These are phyloP conservation scores for Coelopa pilipes DNA, from an alignment of 2,888 invertebrate species.

Conservation along the genomic window DNA sequence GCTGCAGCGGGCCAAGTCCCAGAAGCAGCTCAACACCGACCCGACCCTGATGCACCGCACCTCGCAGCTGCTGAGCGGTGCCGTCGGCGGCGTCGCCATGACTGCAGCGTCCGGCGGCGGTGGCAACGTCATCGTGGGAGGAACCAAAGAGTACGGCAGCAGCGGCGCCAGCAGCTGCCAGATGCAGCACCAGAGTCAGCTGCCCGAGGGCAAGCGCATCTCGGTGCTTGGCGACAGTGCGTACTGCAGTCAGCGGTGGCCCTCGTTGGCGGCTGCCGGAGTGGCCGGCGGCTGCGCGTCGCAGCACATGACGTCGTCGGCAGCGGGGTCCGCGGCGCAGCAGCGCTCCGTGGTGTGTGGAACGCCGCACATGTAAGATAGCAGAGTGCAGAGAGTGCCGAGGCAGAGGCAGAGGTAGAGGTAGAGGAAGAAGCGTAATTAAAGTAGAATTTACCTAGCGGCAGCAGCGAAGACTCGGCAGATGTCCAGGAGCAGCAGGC, in stretches of 20 bases:
- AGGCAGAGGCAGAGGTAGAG: no score
- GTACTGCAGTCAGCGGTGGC: constrained; percentile 67
- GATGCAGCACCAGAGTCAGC: constrained; percentile 32
- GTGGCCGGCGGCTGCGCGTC: constrained; percentile 58
- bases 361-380: constrained; percentile 65
- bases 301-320: constrained; percentile 54
- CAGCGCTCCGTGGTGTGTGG: constrained; percentile 64
- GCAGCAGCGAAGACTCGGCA: background rate
- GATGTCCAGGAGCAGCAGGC: background rate
- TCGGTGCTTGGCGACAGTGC: constrained; percentile 66
- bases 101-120: constrained; percentile 7
- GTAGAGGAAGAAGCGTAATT: constrained; percentile 17
- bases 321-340: constrained; percentile 47
- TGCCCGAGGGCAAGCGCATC: constrained; percentile 64
- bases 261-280: constrained; percentile 60
- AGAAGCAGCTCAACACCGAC: constrained; percentile 88
- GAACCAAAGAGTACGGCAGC: constrained; percentile 57
- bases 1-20: constrained; percentile 76
- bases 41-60: constrained; percentile 73
- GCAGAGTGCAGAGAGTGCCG: background rate
- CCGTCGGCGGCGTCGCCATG: constrained; percentile 45
- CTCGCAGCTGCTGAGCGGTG: constrained; percentile 67
- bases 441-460: constrained; percentile 9
- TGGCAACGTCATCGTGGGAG: constrained; percentile 9
- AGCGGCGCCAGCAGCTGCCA: constrained; percentile 35